These are phyloP conservation scores for Hemicentrotus pulcherrimus DNA, from an alignment of 35 echinoderm and acorn worm genomes.

Conservation along the genomic window DNA sequence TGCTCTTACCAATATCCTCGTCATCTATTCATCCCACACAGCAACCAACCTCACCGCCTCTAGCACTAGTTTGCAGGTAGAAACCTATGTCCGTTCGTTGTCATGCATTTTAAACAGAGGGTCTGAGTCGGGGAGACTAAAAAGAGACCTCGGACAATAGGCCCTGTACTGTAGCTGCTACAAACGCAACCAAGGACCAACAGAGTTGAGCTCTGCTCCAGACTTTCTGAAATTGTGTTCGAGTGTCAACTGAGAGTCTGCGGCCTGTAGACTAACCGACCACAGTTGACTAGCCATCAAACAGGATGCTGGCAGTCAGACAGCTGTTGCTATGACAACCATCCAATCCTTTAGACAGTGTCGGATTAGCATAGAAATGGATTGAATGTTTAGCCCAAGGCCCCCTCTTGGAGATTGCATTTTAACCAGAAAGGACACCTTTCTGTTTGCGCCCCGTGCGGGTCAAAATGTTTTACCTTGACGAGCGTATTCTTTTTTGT, in stretches of 20 bases:
- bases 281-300: neutral
- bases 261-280: no score
- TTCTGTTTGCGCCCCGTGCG: neutral
- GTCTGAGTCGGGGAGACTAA: no score
- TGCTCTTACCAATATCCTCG: neutral
- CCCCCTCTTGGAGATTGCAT: neutral
- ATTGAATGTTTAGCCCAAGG: neutral
- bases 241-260: no score
- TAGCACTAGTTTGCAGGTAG: no score
- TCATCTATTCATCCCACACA: neutral
- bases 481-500: neutral
- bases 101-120: no score
- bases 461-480: neutral
- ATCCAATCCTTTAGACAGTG: neutral
- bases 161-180: no score
- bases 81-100: no score
- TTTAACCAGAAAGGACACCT: neutral
- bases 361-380: constrained; percentile 19
- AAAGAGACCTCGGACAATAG: no score
- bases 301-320: constrained; percentile 26
- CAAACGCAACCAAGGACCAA: no score
- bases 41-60: neutral
- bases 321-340: neutral
- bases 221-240: no score
- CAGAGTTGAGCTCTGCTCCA: no score